phyloP scores from a whole-genome alignment of 2,113 vertebrate genomes.

The Ibidorhyncha struthersii region DNA sequence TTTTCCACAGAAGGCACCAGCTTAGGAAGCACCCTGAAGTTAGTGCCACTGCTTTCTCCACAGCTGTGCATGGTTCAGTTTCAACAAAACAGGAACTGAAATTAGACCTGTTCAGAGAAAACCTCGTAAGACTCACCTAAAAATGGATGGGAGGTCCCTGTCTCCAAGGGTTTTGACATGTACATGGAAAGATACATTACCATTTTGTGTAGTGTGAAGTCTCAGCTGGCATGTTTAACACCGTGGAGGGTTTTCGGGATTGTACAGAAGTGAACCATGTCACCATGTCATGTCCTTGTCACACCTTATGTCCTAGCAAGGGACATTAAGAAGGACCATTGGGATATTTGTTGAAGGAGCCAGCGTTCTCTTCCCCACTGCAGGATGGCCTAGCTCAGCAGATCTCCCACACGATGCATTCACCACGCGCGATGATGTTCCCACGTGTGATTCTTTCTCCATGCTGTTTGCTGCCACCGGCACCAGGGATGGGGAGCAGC shows the following conservation, averaged over 20 bases:
- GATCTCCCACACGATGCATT: background rate
- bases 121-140: background rate
- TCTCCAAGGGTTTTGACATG: background rate
- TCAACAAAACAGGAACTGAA: background rate
- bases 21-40: background rate
- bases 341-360: background rate
- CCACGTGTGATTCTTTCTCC: rapidly evolving
- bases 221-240: background rate
- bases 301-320: background rate
- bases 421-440: rapidly evolving
- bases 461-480: rapidly evolving
- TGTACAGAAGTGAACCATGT: background rate
- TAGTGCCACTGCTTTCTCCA: background rate
- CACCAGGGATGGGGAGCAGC: background rate
- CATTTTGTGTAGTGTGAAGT: background rate
- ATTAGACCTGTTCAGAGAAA: background rate
- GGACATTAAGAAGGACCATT: background rate
- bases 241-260: background rate
- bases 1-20: background rate
- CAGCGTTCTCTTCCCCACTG: background rate
- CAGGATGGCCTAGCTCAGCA: background rate
- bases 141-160: background rate
- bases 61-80: background rate
- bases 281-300: background rate
- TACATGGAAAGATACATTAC: background rate